phyloP scores from a whole-genome alignment of 2,113 vertebrate genomes.

The Danio rerio region GRCz12tu NC_133185.1:49182501-49183000 shows the following conservation, averaged over 20 bases:
- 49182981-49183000: slow-evolving; percentile 72
- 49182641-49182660: slow-evolving; percentile 24
- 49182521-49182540: too few species aligned
- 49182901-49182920: slow-evolving; percentile 88
- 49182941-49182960: slow-evolving; percentile 73
- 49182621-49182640: neutral
- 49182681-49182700: slow-evolving; percentile 22
- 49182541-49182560: too few species aligned
- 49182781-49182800: slow-evolving; percentile 53
- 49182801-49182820: slow-evolving; percentile 60
- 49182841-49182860: slow-evolving; percentile 56
- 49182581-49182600: too few species aligned
- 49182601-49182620: neutral
- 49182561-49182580: too few species aligned
- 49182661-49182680: slow-evolving; percentile 35
- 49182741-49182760: slow-evolving; percentile 72
- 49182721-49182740: slow-evolving; percentile 86
- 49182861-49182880: slow-evolving; percentile 59
- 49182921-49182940: slow-evolving; percentile 85
- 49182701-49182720: slow-evolving; percentile 64
- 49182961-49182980: slow-evolving; percentile 72
- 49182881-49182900: slow-evolving; percentile 76
- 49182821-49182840: slow-evolving; percentile 52
- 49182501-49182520: too few species aligned
- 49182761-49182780: slow-evolving; percentile 53